phyloP scores from a whole-genome alignment of 2,113 vertebrate species.

The Spilogale gracilis region DNA sequence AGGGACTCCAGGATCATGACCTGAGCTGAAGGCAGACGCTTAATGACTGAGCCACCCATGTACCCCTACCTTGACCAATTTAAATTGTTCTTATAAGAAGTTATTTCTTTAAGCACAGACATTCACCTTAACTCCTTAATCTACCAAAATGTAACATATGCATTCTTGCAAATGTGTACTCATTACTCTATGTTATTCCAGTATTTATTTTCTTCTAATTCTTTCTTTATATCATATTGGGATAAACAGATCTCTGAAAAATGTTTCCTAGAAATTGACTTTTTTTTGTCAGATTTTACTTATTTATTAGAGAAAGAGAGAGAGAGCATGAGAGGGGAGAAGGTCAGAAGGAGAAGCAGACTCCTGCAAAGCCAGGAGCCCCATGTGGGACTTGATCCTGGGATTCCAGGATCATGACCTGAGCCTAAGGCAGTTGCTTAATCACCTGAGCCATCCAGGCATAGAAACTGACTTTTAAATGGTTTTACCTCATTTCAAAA shows the following conservation, averaged over 20 bases:
- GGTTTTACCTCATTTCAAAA: conserved; percentile 16
- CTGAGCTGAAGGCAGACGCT: too few relatives aligned
- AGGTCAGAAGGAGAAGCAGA: too few relatives aligned
- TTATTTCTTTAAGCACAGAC: background rate
- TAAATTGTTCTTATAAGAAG: background rate
- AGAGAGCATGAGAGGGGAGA: too few relatives aligned
- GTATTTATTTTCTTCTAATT: background rate
- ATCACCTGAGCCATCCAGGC: too few relatives aligned
- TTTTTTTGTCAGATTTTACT: too few relatives aligned
- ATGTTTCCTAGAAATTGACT: background rate
- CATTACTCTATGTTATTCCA: background rate
- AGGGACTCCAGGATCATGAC: too few relatives aligned
- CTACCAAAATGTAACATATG: background rate
- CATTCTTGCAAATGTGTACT: background rate
- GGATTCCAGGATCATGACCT: too few relatives aligned
- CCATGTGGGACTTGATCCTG: too few relatives aligned
- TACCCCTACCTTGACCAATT: background rate
- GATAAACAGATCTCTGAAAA: background rate
- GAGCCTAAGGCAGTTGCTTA: too few relatives aligned
- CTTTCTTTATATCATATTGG: background rate
- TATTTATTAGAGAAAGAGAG: too few relatives aligned
- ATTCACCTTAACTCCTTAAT: background rate
- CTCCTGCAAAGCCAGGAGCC: too few relatives aligned
- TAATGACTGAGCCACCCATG: too few relatives aligned
- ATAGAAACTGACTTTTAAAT: background rate